Conservation (phyloP, 2,888 invertebrate genomes). For the Clepsis dumicolana region DNA sequence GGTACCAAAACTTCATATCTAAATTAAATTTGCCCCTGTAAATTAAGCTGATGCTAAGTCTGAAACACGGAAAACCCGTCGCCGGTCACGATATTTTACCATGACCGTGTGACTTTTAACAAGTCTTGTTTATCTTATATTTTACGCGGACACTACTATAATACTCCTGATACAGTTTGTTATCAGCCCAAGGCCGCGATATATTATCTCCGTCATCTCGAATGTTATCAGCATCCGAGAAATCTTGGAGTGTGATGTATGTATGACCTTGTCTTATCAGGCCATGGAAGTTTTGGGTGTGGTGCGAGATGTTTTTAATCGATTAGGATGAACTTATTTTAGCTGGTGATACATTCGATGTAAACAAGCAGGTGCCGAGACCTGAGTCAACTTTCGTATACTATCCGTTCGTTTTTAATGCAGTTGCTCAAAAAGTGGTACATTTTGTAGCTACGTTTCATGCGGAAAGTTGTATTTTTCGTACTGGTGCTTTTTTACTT, state of each 20-base stretch:
- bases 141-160: conserved; percentile 13
- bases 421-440: no score
- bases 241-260: conserved; percentile 51
- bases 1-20: neutral
- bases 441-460: no score
- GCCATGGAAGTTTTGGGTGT: conserved; percentile 18
- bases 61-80: neutral
- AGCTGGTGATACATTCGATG: neutral
- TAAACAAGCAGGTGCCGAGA: conserved; percentile 4
- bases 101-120: conserved; percentile 17
- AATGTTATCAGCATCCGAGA: conserved; percentile 61
- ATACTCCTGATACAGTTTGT: conserved; percentile 13
- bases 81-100: conserved; percentile 26
- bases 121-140: conserved; percentile 18
- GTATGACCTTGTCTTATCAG: conserved; percentile 39
- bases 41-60: neutral
- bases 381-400: neutral
- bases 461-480: no score
- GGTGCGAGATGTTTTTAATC: conserved; percentile 17
- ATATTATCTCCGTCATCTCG: conserved; percentile 67
- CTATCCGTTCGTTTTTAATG: no score
- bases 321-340: conserved; percentile 12
- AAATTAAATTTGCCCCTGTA: neutral
- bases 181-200: conserved; percentile 60
- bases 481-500: no score